Evolutionary conservation across 2,113 vertebrate genomes (phyloP).

Genomic region (Neotragus moschatus): DNA sequence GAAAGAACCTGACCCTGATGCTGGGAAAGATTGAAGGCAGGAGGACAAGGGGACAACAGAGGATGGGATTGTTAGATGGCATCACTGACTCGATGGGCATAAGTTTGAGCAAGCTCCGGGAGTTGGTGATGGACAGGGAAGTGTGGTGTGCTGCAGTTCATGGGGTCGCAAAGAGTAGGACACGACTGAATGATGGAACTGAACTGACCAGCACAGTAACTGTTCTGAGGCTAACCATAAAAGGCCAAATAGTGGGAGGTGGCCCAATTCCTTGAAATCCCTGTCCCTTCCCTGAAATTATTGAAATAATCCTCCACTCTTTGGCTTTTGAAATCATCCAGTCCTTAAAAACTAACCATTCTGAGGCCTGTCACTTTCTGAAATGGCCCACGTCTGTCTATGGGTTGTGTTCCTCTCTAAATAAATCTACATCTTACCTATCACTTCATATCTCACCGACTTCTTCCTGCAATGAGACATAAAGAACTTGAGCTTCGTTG

Average conservation of each 20-base stretch:
- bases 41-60: neutral
- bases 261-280: neutral
- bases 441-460: neutral
- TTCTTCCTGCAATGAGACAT: neutral
- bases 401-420: neutral
- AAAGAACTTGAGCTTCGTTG: neutral
- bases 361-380: neutral
- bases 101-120: neutral
- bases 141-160: neutral
- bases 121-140: neutral
- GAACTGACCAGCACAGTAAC: neutral
- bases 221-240: neutral
- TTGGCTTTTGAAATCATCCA: neutral
- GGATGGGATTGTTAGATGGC: neutral
- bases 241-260: neutral
- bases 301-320: neutral
- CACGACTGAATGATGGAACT: neutral
- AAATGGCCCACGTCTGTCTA: neutral
- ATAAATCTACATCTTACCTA: neutral
- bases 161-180: neutral
- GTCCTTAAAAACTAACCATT: neutral
- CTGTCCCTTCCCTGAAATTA: neutral
- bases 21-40: neutral
- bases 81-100: neutral
- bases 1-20: neutral